Conservation (phyloP, 2,113 vertebrate species). For the Cephalopterus ornatus region DNA sequence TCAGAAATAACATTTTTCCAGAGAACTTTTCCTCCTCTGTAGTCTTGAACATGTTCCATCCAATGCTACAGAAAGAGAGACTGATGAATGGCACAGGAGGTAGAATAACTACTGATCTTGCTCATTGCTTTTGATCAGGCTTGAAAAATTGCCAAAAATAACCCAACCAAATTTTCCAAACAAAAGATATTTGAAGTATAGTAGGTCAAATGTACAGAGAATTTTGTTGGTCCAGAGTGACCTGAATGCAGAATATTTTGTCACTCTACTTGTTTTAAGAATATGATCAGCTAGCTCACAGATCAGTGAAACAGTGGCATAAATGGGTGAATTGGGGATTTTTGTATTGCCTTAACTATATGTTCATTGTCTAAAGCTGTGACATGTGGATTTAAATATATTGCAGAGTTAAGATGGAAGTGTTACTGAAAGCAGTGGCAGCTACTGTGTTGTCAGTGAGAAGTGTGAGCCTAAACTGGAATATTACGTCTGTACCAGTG, state of each 20-base stretch:
- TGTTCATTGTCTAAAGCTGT: background rate
- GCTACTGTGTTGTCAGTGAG: background rate
- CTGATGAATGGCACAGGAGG: background rate
- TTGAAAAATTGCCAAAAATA: background rate
- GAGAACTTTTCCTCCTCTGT: slow-evolving; percentile 35
- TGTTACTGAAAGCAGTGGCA: background rate
- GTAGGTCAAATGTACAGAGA: background rate
- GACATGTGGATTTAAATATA: background rate
- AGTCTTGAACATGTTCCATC: slow-evolving; percentile 38
- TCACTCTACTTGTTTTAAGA: background rate
- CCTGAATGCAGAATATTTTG: background rate
- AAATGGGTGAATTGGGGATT: background rate
- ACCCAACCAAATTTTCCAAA: background rate
- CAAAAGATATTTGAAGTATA: background rate
- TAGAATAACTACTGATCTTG: background rate
- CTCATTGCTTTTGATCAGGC: slow-evolving; percentile 5
- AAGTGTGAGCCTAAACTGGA: background rate
- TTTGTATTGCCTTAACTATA: background rate
- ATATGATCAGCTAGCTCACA: background rate
- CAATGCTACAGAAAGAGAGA: background rate
- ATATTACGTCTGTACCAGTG: background rate
- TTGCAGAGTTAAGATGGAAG: background rate
- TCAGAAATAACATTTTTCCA: slow-evolving; percentile 60
- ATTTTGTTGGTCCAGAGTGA: background rate
- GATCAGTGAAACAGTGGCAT: background rate